These are phyloP conservation scores for Gryon sp. DNA, from an alignment of 1,140 invertebrate genomes.

Conservation along the genomic window DNA sequence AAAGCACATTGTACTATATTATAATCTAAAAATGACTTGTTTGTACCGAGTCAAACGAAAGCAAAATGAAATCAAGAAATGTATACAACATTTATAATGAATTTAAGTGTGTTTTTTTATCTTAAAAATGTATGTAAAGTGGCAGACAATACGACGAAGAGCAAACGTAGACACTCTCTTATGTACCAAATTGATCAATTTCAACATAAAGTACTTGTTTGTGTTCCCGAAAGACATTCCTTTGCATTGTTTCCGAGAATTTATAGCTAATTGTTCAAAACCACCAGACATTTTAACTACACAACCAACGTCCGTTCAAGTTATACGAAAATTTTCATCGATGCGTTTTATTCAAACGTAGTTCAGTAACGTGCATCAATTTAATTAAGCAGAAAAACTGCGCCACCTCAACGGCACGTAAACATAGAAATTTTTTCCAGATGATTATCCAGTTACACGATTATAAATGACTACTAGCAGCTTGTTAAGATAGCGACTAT, in stretches of 20 bases:
- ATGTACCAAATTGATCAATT: background rate
- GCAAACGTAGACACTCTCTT: too few relatives aligned
- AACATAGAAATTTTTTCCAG: slow-evolving; percentile 8
- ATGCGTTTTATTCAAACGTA: too few relatives aligned
- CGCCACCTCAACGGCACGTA: background rate
- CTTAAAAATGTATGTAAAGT: too few relatives aligned
- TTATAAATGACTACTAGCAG: slow-evolving; percentile 3
- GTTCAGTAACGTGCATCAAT: slow-evolving; percentile 18
- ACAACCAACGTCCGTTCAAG: too few relatives aligned
- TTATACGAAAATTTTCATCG: slow-evolving; percentile 1
- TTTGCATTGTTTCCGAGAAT: slow-evolving; percentile 7
- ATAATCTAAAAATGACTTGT: too few relatives aligned
- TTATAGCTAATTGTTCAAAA: slow-evolving; percentile 24
- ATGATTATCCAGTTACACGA: slow-evolving; percentile 19
- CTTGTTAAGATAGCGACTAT: slow-evolving; percentile 10
- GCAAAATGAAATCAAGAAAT: too few relatives aligned
- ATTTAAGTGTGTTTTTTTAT: too few relatives aligned
- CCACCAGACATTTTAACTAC: slow-evolving; percentile 12
- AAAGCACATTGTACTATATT: too few relatives aligned
- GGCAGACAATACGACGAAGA: too few relatives aligned
- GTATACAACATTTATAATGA: too few relatives aligned
- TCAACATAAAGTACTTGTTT: background rate
- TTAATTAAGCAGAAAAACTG: slow-evolving; percentile 12
- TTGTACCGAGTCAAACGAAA: too few relatives aligned
- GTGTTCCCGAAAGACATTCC: background rate